Conservation (phyloP, 2,888 invertebrate genomes). For the Rhingia campestris region DNA sequence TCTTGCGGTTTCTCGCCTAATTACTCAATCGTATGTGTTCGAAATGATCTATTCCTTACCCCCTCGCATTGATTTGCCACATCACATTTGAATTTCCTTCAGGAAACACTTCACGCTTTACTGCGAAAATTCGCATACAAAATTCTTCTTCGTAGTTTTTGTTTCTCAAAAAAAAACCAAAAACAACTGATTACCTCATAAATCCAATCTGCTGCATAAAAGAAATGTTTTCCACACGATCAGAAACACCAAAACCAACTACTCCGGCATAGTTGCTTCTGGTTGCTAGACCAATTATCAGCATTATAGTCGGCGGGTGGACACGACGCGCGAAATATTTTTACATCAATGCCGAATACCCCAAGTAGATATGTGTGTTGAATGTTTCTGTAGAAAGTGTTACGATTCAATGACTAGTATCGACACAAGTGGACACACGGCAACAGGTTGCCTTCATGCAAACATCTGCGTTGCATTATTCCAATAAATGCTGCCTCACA, state of each 20-base stretch:
- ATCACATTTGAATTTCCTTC: constrained; percentile 24
- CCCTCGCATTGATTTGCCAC: constrained; percentile 4
- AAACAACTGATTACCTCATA: constrained; percentile 35
- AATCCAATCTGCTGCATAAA: constrained; percentile 17
- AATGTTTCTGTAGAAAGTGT: constrained; percentile 62
- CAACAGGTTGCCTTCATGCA: constrained; percentile 56
- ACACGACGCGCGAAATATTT: constrained; percentile 51
- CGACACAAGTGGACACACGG: constrained; percentile 49
- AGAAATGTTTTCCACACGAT: constrained; percentile 53
- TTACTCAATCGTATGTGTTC: constrained; percentile 1
- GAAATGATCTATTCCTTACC: constrained; percentile 38
- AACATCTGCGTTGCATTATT: constrained; percentile 59
- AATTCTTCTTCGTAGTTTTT: neutral
- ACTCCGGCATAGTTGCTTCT: constrained; percentile 23
- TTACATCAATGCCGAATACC: constrained; percentile 37
- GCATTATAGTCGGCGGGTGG: constrained; percentile 37
- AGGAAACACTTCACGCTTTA: constrained; percentile 55
- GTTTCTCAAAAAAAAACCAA: constrained; percentile 8
- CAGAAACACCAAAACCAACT: neutral
- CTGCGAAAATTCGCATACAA: constrained; percentile 29
- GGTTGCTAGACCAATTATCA: constrained; percentile 35
- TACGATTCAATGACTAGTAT: constrained; percentile 61
- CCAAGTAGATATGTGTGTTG: constrained; percentile 19
- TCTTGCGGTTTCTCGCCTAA: constrained; percentile 11
- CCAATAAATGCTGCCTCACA: constrained; percentile 39